phyloP scores from a whole-genome alignment of 1,140 invertebrate species.

The Tetramorium simillimum region DNA sequence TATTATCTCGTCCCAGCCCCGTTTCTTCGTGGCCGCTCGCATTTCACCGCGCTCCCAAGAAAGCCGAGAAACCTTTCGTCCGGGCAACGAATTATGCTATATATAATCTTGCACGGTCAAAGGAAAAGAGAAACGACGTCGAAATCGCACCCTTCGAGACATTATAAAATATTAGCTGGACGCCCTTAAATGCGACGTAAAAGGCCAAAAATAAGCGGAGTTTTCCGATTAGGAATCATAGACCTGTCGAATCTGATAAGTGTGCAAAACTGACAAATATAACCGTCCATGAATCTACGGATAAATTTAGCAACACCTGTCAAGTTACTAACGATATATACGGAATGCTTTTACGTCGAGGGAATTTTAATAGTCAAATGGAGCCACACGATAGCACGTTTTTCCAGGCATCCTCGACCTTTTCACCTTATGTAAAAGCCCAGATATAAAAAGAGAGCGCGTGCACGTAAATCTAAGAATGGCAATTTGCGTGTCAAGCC shows the following conservation, averaged over 20 bases:
- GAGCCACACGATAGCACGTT: background rate
- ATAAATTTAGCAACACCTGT: background rate
- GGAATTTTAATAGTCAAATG: background rate
- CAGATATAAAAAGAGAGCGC: background rate
- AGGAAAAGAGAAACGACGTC: background rate
- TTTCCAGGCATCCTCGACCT: background rate
- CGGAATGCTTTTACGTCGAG: background rate
- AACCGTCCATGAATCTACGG: background rate
- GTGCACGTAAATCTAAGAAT: constrained; percentile 28
- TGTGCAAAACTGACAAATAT: background rate
- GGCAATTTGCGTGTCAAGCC: constrained; percentile 38
- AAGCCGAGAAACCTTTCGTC: constrained; percentile 41
- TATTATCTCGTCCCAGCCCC: constrained; percentile 46
- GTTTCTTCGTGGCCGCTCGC: constrained; percentile 41
- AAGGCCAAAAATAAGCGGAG: background rate
- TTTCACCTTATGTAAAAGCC: background rate
- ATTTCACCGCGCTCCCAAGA: constrained; percentile 34
- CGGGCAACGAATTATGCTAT: constrained; percentile 12
- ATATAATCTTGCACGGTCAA: constrained; percentile 21
- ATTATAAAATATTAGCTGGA: background rate
- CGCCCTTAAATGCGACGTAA: background rate
- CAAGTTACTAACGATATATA: background rate
- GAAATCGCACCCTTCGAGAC: background rate
- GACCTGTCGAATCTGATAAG: background rate
- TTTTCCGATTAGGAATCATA: background rate